These are phyloP conservation scores for Hirtodrosophila histrioides DNA, from an alignment of 2,888 invertebrate species.

Conservation along the genomic window DNA sequence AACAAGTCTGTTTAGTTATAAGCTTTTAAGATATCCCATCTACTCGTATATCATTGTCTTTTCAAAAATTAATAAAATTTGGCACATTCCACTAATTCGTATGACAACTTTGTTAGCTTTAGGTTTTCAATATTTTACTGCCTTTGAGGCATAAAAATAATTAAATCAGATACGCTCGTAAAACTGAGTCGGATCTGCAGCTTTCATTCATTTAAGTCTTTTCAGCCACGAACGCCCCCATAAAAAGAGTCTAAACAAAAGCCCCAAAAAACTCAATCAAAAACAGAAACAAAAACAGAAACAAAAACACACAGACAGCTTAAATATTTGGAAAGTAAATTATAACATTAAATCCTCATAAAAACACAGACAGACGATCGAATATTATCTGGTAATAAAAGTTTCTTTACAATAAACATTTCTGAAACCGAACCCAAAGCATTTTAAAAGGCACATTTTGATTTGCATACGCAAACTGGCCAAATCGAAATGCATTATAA, in stretches of 20 bases:
- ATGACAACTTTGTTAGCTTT: constrained; percentile 48
- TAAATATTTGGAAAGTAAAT: constrained; percentile 75
- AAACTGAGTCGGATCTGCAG: constrained; percentile 43
- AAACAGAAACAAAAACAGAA: too few species aligned
- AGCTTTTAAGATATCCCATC: too few species aligned
- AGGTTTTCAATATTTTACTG: constrained; percentile 39
- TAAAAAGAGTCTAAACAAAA: constrained; percentile 51
- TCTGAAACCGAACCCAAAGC: constrained; percentile 20
- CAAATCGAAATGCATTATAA: constrained; percentile 54
- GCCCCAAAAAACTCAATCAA: neutral
- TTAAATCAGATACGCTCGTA: constrained; percentile 69
- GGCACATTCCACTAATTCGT: constrained; percentile 53
- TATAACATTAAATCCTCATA: constrained; percentile 68
- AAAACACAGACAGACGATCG: constrained; percentile 37
- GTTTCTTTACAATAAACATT: constrained; percentile 25
- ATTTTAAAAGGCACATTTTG: constrained; percentile 37
- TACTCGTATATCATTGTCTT: neutral
- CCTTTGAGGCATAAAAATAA: constrained; percentile 63
- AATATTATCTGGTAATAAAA: constrained; percentile 23
- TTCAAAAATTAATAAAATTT: constrained; percentile 22
- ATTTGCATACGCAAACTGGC: constrained; percentile 64
- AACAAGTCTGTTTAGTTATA: constrained; percentile 46
- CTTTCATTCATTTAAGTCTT: constrained; percentile 43
- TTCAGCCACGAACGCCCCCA: constrained; percentile 37
- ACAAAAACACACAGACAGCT: constrained; percentile 39